phyloP scores from a whole-genome alignment of 2,888 invertebrate genomes.

The Zygaena filipendulae region DNA sequence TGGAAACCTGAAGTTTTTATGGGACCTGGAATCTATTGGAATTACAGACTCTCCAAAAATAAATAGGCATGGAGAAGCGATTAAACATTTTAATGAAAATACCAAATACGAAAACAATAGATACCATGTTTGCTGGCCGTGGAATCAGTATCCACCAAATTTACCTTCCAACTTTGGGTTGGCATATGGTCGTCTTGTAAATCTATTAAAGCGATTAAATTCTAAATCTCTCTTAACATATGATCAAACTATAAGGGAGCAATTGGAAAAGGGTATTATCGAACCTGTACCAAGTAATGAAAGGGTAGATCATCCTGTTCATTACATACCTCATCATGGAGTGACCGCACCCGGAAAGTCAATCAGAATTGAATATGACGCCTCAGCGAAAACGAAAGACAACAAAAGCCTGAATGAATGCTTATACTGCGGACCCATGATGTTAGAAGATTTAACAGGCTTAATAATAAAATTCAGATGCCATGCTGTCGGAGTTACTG shows the following conservation, averaged over 20 bases:
- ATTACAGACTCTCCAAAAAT: constrained; percentile 8
- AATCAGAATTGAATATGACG: constrained; percentile 14
- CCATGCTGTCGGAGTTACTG: background rate
- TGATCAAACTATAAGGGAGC: constrained; percentile 5
- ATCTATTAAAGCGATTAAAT: constrained; percentile 9
- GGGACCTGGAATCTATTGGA: constrained; percentile 2
- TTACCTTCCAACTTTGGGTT: constrained; percentile 13
- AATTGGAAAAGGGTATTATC: constrained; percentile 4
- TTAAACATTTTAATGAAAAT: constrained; percentile 14
- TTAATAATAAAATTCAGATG: no score
- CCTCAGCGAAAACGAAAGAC: constrained; percentile 9
- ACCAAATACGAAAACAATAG: no score
- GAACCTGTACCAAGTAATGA: background rate
- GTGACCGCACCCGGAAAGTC: constrained; percentile 5
- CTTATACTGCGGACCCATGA: no score
- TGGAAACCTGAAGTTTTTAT: background rate
- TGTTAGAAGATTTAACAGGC: no score
- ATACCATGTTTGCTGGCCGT: constrained; percentile 17
- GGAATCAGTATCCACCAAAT: constrained; percentile 12
- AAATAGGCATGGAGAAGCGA: constrained; percentile 12
- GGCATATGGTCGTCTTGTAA: constrained; percentile 11
- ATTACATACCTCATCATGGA: constrained; percentile 16
- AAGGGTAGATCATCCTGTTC: constrained; percentile 4
- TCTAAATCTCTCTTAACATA: constrained; percentile 1
- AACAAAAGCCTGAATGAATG: background rate